These are phyloP conservation scores for Morphnarchus princeps DNA, from an alignment of 2,113 vertebrate genomes.

Conservation along the genomic window DNA sequence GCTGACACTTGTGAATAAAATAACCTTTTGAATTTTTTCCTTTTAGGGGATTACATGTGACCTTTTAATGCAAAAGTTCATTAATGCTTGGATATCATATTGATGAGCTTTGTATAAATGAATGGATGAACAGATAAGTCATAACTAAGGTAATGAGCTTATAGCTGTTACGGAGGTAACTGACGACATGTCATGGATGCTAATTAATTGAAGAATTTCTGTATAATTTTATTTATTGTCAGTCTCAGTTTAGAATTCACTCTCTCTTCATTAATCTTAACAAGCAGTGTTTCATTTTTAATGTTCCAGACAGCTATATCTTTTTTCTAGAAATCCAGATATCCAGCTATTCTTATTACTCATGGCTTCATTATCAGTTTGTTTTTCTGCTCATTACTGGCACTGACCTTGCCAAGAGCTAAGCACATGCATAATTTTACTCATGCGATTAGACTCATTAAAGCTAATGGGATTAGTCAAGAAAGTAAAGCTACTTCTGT, in stretches of 20 bases:
- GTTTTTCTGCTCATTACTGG: constrained; percentile 33
- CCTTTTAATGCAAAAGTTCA: background rate
- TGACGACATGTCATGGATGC: background rate
- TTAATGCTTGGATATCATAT: constrained; percentile 15
- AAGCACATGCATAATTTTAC: constrained; percentile 40
- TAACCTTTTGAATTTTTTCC: background rate
- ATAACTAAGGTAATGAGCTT: constrained; percentile 12
- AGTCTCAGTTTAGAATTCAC: background rate
- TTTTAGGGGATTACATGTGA: background rate
- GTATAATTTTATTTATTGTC: background rate
- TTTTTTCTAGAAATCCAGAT: constrained; percentile 4
- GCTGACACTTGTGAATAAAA: background rate
- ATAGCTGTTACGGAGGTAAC: background rate
- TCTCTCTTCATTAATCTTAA: background rate
- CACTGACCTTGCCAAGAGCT: constrained; percentile 39
- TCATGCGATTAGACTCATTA: constrained; percentile 18
- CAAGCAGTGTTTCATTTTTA: background rate
- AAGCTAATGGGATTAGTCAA: constrained; percentile 49
- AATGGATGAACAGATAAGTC: background rate
- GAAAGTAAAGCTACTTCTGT: constrained; percentile 48
- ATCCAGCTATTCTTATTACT: background rate
- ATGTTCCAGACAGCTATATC: background rate
- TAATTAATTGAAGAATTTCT: background rate
- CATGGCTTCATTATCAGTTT: constrained; percentile 19
- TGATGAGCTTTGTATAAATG: background rate